Evolutionary conservation across 2,888 invertebrate species (phyloP).

Genomic region (Melieria picta): DNA sequence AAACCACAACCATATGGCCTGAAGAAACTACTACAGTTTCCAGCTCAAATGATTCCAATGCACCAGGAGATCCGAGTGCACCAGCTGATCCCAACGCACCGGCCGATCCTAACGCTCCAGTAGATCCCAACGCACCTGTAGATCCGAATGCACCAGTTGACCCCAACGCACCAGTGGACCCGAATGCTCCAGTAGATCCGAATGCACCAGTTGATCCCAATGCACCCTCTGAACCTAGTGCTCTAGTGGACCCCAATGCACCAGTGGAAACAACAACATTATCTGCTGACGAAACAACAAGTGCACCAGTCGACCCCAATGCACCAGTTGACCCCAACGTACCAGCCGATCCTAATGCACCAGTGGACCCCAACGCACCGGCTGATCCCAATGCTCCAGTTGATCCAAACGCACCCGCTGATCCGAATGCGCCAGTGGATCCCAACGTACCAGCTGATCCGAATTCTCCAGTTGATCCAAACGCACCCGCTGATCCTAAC

Average conservation of each 20-base stretch:
- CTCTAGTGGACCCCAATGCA: neutral
- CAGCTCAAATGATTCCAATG: slow-evolving; percentile 26
- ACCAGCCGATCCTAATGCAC: slow-evolving; percentile 26
- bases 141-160: slow-evolving; percentile 20
- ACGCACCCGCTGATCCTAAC: neutral
- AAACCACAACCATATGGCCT: neutral
- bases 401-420: no score
- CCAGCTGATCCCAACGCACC: slow-evolving; percentile 38
- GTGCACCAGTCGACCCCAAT: slow-evolving; percentile 30
- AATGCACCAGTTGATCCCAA: slow-evolving; percentile 20
- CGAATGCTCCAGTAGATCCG: slow-evolving; percentile 22
- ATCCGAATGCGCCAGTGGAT: slow-evolving; percentile 27
- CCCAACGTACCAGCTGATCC: slow-evolving; percentile 2
- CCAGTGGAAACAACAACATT: no score
- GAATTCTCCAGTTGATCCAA: slow-evolving; percentile 15
- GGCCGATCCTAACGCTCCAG: slow-evolving; percentile 22
- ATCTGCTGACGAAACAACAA: no score
- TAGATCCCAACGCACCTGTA: slow-evolving; percentile 18
- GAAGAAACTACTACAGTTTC: slow-evolving; percentile 11
- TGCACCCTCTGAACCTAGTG: slow-evolving; percentile 22
- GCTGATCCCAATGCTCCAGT: slow-evolving; percentile 28
- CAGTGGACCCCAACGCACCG: slow-evolving; percentile 33
- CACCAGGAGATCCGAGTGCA: slow-evolving; percentile 27
- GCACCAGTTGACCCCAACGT: slow-evolving; percentile 29
- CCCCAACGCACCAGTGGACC: slow-evolving; percentile 8